A percentile compares a stretch with the other conserved stretches of the same genome.
phyloP scores from a whole-genome alignment of 2,888 invertebrate species.

The Helicoverpa assulta region DNA sequence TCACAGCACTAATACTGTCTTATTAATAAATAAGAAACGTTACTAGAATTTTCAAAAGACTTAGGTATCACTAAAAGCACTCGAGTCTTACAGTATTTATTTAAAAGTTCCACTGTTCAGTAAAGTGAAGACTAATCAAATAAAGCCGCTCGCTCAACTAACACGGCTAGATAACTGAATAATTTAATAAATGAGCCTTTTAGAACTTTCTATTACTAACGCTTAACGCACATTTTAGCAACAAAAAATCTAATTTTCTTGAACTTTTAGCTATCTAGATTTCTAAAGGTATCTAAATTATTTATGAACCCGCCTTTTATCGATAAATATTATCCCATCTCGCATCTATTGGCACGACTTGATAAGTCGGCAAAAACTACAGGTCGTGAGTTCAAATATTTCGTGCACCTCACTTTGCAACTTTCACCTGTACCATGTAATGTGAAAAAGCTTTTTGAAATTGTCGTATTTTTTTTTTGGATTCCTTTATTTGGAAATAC shows the following conservation, averaged over 20 bases:
- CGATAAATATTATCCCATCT: constrained; percentile 38
- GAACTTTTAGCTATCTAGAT: neutral
- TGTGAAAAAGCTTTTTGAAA: constrained; percentile 32
- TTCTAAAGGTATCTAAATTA: neutral
- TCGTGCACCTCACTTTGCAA: constrained; percentile 69
- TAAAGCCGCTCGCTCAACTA: too few relatives aligned
- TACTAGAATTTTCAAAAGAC: too few relatives aligned
- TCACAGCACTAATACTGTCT: too few relatives aligned
- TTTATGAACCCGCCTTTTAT: constrained; percentile 8
- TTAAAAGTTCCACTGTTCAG: too few relatives aligned
- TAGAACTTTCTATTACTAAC: neutral
- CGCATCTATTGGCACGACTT: constrained; percentile 39
- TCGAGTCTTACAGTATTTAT: too few relatives aligned
- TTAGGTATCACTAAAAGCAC: too few relatives aligned
- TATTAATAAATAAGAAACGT: too few relatives aligned
- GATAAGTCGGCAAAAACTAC: constrained; percentile 68
- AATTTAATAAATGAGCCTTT: neutral
- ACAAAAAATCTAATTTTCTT: neutral
- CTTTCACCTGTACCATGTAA: constrained; percentile 75
- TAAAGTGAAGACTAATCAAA: too few relatives aligned
- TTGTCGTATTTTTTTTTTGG: constrained; percentile 36
- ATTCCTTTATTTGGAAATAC: constrained; percentile 20
- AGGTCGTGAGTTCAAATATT: constrained; percentile 79
- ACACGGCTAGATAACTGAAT: neutral
- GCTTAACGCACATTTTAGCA: too few relatives aligned